Conservation (phyloP, 2,888 invertebrate genomes). For the Cheilosia variabilis region DNA sequence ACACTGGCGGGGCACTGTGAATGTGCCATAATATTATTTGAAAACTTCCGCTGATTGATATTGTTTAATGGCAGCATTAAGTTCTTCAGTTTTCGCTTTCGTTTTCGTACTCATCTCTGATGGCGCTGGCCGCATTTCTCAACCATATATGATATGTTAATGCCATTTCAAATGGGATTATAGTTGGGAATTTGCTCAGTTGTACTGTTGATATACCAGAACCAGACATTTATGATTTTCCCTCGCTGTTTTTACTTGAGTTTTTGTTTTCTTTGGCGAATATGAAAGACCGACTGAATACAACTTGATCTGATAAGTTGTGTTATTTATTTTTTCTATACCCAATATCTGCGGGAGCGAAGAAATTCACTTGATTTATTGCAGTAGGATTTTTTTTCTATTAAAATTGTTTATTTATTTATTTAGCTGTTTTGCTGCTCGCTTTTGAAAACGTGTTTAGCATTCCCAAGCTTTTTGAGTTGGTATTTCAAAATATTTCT, state of each 20-base stretch:
- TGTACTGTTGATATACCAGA: constrained; percentile 45
- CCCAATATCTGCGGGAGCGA: neutral
- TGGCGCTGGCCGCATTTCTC: constrained; percentile 17
- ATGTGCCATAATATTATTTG: constrained; percentile 4
- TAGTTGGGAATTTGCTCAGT: constrained; percentile 48
- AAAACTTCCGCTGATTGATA: constrained; percentile 64
- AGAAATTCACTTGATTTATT: constrained; percentile 59
- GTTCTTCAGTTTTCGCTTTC: neutral
- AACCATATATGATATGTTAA: constrained; percentile 18
- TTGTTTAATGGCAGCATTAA: constrained; percentile 33
- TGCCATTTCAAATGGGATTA: constrained; percentile 63
- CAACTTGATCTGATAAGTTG: constrained; percentile 7
- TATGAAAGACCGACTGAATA: neutral
- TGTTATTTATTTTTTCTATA: constrained; percentile 13
- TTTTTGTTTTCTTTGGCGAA: constrained; percentile 22
- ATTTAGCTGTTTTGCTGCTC: neutral
- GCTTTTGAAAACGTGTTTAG: constrained; percentile 1
- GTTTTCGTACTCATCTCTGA: too few relatives aligned
- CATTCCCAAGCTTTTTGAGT: neutral
- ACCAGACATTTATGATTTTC: constrained; percentile 57
- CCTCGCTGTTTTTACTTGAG: neutral
- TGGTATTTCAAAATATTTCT: neutral
- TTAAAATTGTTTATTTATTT: constrained; percentile 13
- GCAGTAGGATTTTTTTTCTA: constrained; percentile 8
- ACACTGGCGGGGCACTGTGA: neutral